Percentiles rank a stretch among this genome's conserved stretches.
phyloP scores from a whole-genome alignment of 1,140 invertebrate species.

The Lepidurus arcticus region DNA sequence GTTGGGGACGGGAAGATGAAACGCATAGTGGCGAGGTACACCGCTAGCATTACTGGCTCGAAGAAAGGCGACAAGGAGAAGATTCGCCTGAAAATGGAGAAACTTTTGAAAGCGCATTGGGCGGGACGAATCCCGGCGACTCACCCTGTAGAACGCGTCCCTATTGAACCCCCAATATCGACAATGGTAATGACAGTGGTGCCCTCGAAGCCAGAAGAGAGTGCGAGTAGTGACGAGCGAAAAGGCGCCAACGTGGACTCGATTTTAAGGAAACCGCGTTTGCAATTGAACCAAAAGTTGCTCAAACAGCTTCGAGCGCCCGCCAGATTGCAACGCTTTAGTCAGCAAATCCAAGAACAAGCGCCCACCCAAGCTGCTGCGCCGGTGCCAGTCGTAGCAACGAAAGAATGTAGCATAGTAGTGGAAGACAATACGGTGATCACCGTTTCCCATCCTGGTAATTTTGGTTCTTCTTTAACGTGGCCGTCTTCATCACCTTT shows the following conservation, averaged over 20 bases:
- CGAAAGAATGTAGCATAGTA: slow-evolving; percentile 12
- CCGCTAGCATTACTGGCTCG: slow-evolving; percentile 31
- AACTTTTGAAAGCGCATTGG: slow-evolving; percentile 42
- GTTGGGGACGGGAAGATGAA: slow-evolving; percentile 36
- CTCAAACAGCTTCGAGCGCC: slow-evolving; percentile 37
- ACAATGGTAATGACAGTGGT: slow-evolving; percentile 23
- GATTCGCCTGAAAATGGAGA: slow-evolving; percentile 42
- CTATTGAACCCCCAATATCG: background rate
- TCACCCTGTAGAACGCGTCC: background rate
- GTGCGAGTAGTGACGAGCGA: slow-evolving; percentile 33
- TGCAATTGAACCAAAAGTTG: slow-evolving; percentile 39
- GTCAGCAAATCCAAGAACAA: slow-evolving; percentile 33
- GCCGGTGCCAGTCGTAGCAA: background rate
- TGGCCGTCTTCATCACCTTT: slow-evolving; percentile 22
- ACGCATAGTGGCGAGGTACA: slow-evolving; percentile 28
- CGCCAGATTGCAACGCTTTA: slow-evolving; percentile 33
- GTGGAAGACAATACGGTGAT: slow-evolving; percentile 15
- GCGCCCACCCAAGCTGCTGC: slow-evolving; percentile 14
- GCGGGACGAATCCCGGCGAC: slow-evolving; percentile 40
- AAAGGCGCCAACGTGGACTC: slow-evolving; percentile 36
- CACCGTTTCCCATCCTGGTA: slow-evolving; percentile 22
- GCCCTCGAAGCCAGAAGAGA: slow-evolving; percentile 29
- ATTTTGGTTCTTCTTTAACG: slow-evolving; percentile 30
- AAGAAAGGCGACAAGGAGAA: slow-evolving; percentile 35
- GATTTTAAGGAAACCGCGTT: slow-evolving; percentile 39